These are phyloP conservation scores for Trogon surrucura DNA, from an alignment of 2,113 vertebrate species.

Conservation along the genomic window DNA sequence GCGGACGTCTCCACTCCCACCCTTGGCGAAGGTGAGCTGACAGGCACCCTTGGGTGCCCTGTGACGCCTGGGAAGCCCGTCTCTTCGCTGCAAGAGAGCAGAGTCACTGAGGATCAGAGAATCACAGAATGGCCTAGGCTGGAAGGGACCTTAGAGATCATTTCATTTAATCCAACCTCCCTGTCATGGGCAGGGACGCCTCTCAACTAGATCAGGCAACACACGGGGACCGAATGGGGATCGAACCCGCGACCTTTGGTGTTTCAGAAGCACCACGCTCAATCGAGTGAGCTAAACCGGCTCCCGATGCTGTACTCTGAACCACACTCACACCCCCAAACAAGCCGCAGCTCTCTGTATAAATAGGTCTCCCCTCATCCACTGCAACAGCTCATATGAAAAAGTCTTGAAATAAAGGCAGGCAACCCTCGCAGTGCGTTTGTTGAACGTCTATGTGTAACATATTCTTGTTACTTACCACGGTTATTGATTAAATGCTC, in stretches of 20 bases:
- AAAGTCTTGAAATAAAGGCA: constrained; percentile 32
- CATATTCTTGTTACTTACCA: neutral
- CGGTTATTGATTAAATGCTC: constrained; percentile 29
- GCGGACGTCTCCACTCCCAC: neutral
- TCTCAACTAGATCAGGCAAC: too few species aligned
- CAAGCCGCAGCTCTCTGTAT: neutral
- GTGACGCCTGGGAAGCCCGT: fast-evolving
- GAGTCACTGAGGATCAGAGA: fast-evolving
- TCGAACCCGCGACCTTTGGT: too few species aligned
- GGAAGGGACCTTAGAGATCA: too few species aligned
- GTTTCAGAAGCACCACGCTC: too few species aligned
- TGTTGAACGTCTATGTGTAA: neutral
- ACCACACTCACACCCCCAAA: neutral
- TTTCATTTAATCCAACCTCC: too few species aligned
- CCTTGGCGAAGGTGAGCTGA: neutral
- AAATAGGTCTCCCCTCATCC: neutral
- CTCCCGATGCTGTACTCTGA: neutral
- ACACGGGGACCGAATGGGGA: too few species aligned
- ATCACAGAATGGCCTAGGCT: too few species aligned
- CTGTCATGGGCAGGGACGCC: too few species aligned
- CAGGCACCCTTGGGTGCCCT: too few species aligned
- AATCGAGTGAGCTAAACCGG: too few species aligned
- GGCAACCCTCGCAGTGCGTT: neutral
- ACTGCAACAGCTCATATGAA: neutral
- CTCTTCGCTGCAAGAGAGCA: neutral